phyloP scores from a whole-genome alignment of 2,888 invertebrate species.

The Eristalinus sepulchralis region DNA sequence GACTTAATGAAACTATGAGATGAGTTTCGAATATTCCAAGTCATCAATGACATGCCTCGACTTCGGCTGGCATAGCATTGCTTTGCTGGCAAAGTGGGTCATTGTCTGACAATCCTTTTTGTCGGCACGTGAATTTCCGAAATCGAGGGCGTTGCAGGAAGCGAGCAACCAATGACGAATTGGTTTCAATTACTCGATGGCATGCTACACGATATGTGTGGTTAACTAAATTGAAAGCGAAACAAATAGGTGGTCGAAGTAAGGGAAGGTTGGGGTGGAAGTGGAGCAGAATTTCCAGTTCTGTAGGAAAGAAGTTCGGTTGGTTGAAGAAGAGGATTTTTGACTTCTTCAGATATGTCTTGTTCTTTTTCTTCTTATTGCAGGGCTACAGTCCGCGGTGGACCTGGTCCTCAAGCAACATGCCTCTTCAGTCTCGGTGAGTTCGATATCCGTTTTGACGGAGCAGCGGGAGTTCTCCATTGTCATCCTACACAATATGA shows the following conservation, averaged over 20 bases:
- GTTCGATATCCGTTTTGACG: too few relatives aligned
- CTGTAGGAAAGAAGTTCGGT: too few relatives aligned
- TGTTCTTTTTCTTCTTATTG: too few relatives aligned
- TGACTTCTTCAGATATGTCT: too few relatives aligned
- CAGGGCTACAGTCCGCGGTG: too few relatives aligned
- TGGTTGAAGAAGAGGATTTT: too few relatives aligned
- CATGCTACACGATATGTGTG: conserved; percentile 49
- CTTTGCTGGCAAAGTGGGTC: neutral
- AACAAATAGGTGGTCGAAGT: neutral
- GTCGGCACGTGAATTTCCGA: neutral
- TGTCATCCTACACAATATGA: too few relatives aligned
- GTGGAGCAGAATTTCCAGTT: too few relatives aligned
- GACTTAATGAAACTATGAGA: neutral
- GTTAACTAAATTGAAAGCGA: conserved; percentile 14
- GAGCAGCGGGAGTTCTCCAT: too few relatives aligned
- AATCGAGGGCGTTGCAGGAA: conserved; percentile 1
- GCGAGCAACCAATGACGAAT: conserved; percentile 37
- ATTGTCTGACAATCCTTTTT: neutral
- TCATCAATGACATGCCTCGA: neutral
- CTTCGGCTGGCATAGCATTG: neutral
- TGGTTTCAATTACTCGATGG: conserved; percentile 48
- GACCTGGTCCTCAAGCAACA: too few relatives aligned
- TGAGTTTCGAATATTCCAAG: neutral
- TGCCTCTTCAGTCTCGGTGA: too few relatives aligned
- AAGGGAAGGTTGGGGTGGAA: too few relatives aligned